phyloP scores from a whole-genome alignment of 2,888 invertebrate genomes.

The Leptogaster cylindrica region DNA sequence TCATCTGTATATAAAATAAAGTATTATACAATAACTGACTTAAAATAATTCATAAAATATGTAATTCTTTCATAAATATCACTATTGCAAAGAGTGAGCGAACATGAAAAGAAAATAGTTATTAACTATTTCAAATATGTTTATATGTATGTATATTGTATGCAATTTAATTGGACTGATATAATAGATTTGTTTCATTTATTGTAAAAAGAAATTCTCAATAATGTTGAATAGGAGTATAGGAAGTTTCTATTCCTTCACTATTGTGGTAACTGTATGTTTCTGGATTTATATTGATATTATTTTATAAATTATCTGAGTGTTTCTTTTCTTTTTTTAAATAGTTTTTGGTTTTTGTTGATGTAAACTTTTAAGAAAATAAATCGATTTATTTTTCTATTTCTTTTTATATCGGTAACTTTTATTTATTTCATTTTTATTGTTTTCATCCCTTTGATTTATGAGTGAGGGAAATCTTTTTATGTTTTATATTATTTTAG shows the following conservation, averaged over 20 bases:
- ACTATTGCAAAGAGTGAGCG: conserved; percentile 39
- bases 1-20: conserved; percentile 35
- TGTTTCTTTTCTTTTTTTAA: background rate
- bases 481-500: background rate
- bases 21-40: conserved; percentile 31
- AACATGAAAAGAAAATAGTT: conserved; percentile 29
- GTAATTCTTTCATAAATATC: conserved; percentile 32
- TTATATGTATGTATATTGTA: conserved; percentile 24
- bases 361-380: conserved; percentile 33
- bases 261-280: conserved; percentile 30
- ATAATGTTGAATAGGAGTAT: conserved; percentile 16
- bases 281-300: conserved; percentile 8
- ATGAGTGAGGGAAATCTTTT: background rate
- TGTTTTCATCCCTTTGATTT: conserved; percentile 2
- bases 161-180: background rate
- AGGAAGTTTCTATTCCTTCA: background rate
- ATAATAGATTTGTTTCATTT: conserved; percentile 6
- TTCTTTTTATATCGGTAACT: conserved; percentile 18
- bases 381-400: conserved; percentile 5
- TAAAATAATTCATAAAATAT: conserved; percentile 39
- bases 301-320: too few relatives aligned
- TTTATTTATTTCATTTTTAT: conserved; percentile 10
- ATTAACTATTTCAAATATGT: conserved; percentile 28
- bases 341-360: conserved; percentile 15
- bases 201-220: conserved; percentile 1